A percentile compares a stretch with the other conserved stretches of the same genome.
These are phyloP conservation scores for Amphiprion clarkii DNA, from an alignment of 2,797 vertebrate species.

Conservation along the genomic window DNA sequence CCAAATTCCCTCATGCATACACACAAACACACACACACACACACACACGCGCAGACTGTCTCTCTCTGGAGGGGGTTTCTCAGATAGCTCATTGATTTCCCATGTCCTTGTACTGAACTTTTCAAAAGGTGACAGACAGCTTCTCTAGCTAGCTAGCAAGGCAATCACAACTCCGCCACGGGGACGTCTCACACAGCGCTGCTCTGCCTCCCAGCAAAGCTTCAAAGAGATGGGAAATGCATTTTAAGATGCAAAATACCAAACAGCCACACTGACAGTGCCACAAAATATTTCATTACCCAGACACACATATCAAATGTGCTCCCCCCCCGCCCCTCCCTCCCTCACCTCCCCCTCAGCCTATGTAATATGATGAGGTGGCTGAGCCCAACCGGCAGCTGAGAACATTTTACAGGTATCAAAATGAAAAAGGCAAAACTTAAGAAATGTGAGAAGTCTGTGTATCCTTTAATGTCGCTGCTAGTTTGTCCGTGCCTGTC, in stretches of 20 bases:
- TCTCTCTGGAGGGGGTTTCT: constrained; percentile 62
- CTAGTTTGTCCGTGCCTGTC: constrained; percentile 75
- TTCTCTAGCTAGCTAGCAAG: constrained; percentile 58
- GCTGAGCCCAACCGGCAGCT: constrained; percentile 64
- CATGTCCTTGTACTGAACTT: constrained; percentile 82
- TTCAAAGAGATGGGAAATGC: constrained; percentile 65
- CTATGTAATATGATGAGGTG: constrained; percentile 78
- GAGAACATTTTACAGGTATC: constrained; percentile 74
- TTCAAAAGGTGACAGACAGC: constrained; percentile 80
- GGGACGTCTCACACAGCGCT: constrained; percentile 48
- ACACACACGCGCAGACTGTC: background rate
- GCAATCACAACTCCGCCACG: constrained; percentile 68
- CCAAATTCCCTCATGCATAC: constrained; percentile 29
- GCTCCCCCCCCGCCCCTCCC: constrained; percentile 6
- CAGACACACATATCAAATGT: constrained; percentile 74
- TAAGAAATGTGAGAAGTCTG: constrained; percentile 73
- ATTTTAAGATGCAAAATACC: constrained; percentile 74
- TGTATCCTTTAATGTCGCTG: constrained; percentile 76
- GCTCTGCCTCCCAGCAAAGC: constrained; percentile 54
- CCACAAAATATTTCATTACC: constrained; percentile 74
- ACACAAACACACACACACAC: constrained; percentile 26
- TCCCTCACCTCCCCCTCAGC: constrained; percentile 44
- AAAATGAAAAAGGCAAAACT: constrained; percentile 50
- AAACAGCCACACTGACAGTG: constrained; percentile 61
- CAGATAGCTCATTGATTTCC: constrained; percentile 81